phyloP scores from a whole-genome alignment of 2,888 invertebrate genomes.

The Drosophila leonis region DNA sequence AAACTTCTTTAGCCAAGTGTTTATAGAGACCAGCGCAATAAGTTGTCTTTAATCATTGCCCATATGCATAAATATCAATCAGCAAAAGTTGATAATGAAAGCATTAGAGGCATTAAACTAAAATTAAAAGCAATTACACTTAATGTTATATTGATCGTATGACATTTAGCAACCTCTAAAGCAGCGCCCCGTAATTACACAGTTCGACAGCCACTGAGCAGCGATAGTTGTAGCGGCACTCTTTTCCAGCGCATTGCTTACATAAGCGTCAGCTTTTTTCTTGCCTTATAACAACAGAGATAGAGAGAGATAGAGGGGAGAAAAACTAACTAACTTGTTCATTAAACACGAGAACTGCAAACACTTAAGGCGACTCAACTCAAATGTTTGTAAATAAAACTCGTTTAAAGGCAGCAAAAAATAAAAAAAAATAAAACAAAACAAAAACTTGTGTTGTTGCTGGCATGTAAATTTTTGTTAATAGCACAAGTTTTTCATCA shows the following conservation, averaged over 20 bases:
- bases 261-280: slow-evolving; percentile 56
- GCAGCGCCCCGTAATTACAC: slow-evolving; percentile 9
- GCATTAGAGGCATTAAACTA: slow-evolving; percentile 1
- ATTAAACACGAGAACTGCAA: slow-evolving; percentile 76
- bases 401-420: slow-evolving; percentile 58
- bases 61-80: neutral
- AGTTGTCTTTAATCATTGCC: neutral
- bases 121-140: slow-evolving; percentile 16
- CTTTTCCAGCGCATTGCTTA: slow-evolving; percentile 43
- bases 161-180: slow-evolving; percentile 24
- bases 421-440: slow-evolving; percentile 14
- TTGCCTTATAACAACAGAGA: slow-evolving; percentile 6
- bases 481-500: slow-evolving; percentile 75
- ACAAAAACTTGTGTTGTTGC: slow-evolving; percentile 29
- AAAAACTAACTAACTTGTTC: slow-evolving; percentile 69
- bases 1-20: neutral
- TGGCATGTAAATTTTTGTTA: slow-evolving; percentile 73
- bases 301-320: neutral
- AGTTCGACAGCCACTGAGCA: slow-evolving; percentile 42
- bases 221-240: slow-evolving; percentile 31
- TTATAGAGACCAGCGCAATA: neutral
- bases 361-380: slow-evolving; percentile 47
- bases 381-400: slow-evolving; percentile 78
- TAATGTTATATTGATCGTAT: slow-evolving; percentile 11
- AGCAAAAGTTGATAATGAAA: slow-evolving; percentile 7